phyloP scores from a whole-genome alignment of 2,797 vertebrate species.

The Sorex maritimensis region DNA sequence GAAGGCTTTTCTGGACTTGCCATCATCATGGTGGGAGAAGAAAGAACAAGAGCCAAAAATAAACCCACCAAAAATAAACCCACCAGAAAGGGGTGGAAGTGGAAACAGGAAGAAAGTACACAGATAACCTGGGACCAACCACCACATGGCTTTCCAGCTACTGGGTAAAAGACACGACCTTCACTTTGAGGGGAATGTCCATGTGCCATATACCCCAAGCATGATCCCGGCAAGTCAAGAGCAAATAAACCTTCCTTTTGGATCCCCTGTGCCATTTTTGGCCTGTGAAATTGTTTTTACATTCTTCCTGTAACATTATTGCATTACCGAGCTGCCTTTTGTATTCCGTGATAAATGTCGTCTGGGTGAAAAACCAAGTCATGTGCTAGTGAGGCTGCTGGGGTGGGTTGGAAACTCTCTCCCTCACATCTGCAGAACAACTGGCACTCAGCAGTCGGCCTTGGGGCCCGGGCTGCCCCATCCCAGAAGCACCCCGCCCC shows the following conservation, averaged over 20 bases:
- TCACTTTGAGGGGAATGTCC: background rate
- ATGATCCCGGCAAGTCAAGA: background rate
- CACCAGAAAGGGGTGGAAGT: background rate
- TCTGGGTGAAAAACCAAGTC: conserved; percentile 12
- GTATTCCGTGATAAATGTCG: conserved; percentile 21
- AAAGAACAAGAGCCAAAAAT: background rate
- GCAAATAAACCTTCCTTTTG: conserved; percentile 19
- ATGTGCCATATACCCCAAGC: background rate
- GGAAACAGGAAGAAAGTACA: background rate
- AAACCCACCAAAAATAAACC: too few species aligned
- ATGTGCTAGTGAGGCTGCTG: background rate
- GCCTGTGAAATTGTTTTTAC: conserved; percentile 48
- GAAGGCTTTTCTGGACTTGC: conserved; percentile 28
- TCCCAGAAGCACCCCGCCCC: conserved; percentile 18
- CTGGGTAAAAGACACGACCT: too few species aligned
- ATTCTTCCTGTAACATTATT: conserved; percentile 64
- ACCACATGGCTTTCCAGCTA: too few species aligned
- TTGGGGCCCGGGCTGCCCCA: background rate
- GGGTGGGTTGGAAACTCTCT: background rate
- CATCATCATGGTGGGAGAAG: conserved; percentile 20
- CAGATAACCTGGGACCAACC: background rate
- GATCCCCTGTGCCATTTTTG: conserved; percentile 10
- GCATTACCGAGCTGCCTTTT: conserved; percentile 63
- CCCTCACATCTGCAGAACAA: background rate
- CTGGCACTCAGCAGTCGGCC: conserved; percentile 7